Base-by-base conservation (phyloP, 2,113 vertebrate genomes). In the Menidia beryllina region DNA sequence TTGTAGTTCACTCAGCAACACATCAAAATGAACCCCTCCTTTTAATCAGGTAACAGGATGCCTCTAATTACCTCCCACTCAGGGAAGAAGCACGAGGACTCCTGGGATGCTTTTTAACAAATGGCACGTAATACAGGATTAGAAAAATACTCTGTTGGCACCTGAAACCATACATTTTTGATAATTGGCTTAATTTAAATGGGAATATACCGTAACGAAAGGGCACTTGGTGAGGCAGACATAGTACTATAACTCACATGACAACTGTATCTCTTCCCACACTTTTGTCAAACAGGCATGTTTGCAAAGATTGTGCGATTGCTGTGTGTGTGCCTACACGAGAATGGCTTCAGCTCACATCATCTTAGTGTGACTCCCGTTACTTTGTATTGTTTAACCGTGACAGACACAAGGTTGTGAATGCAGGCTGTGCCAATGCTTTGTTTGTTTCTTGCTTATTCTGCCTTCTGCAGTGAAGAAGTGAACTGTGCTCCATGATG, bases 71-170 rank as follows among this genome's bases (percentile, higher is more conserved):
- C 12, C 66, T 13, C 25, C 41, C 23, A 81, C 72, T 54, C 57
- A 68, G 57, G 39, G 41, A 61, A 64, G 39, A 67, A 15, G 23
- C 25, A 65, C 43, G 26, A 68, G 48, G 56, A 82, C 54, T 77
- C 75, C 50, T 69, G 5, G 55, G 71, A 79, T 81, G 69, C 43
- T 75, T 77, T 49, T 54, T 83, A 66, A 75, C 59, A 59, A 58
- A 75, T 72, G 75, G 78, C 59, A 75, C 67, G 59, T 81, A 70
- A 81, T 73, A 79, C 68, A 75, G 79, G 67, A 79, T 79, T 82
- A 79, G n/a, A 72, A 78, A 59, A 69, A 86, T 81, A 64, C 61
- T 84, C 61, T 68, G 68, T 81, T 51, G 69, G 74, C 77, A 75
- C 65, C 62, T 47, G 19, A 57, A 73, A 74, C 60, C 52, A 48